Conservation (phyloP, 2,113 vertebrate species). For the Upupa epops region DNA sequence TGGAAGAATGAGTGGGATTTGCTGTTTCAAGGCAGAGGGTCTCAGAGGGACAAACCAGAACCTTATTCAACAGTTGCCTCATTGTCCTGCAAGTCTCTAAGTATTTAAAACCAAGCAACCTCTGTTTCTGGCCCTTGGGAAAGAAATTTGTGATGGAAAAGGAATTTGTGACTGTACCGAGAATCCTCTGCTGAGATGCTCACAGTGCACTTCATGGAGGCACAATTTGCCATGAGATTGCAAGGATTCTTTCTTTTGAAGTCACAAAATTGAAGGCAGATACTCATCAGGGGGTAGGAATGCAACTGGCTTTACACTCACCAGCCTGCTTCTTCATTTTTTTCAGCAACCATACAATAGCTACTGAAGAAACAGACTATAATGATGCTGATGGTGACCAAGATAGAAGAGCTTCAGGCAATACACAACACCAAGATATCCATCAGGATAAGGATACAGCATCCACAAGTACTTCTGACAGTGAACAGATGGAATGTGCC, state of each 20-base stretch:
- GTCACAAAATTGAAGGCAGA: neutral
- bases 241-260: neutral
- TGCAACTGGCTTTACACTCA: neutral
- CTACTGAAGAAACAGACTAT: neutral
- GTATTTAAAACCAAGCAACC: neutral
- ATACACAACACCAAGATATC: neutral
- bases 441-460: neutral
- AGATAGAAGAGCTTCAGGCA: neutral
- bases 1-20: fast-evolving
- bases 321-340: neutral
- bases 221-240: neutral
- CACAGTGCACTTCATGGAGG: neutral
- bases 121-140: neutral
- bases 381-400: neutral
- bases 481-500: neutral
- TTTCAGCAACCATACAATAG: neutral
- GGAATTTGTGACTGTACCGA: neutral
- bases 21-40: neutral
- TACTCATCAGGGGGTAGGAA: neutral
- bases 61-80: neutral
- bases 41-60: neutral
- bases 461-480: neutral
- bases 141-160: neutral
- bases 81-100: neutral
- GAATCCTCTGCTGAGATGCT: neutral